phyloP scores from a whole-genome alignment of 2,797 vertebrate species.

The Hafferia zeledoni region DNA sequence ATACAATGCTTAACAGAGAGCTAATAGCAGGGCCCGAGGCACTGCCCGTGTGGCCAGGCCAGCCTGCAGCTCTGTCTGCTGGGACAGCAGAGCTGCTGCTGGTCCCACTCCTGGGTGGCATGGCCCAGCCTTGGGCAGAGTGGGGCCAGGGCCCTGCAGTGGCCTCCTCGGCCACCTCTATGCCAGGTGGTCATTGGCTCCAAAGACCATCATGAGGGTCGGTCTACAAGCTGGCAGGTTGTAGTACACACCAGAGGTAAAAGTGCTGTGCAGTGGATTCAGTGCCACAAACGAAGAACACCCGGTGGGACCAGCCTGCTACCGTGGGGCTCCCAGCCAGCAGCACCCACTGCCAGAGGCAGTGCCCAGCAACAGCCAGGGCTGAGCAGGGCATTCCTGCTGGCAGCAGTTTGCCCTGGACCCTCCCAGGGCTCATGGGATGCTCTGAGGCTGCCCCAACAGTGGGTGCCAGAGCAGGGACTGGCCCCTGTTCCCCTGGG shows the following conservation, averaged over 20 bases:
- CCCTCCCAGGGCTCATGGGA: fast-evolving
- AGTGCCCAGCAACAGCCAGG: fast-evolving
- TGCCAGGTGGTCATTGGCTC: fast-evolving
- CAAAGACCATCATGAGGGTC: fast-evolving
- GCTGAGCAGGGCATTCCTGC: background rate
- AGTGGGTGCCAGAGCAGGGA: background rate
- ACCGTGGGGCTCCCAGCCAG: background rate
- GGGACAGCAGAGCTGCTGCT: background rate
- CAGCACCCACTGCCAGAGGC: fast-evolving
- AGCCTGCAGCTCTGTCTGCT: background rate
- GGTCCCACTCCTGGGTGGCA: fast-evolving
- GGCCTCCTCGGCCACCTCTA: background rate
- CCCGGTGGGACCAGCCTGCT: background rate
- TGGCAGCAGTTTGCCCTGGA: background rate
- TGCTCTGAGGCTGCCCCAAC: fast-evolving
- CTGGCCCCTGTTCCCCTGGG: fast-evolving
- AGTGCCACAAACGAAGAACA: background rate
- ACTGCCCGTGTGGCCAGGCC: fast-evolving
- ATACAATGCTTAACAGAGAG: constrained; percentile 18
- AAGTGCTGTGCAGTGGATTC: background rate
- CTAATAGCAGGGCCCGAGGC: background rate
- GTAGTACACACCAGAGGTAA: fast-evolving
- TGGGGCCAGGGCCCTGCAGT: fast-evolving
- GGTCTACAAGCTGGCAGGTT: fast-evolving
- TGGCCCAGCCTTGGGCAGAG: fast-evolving